Conservation (phyloP, 1,140 invertebrate species). For the Hyles vespertilio region DNA sequence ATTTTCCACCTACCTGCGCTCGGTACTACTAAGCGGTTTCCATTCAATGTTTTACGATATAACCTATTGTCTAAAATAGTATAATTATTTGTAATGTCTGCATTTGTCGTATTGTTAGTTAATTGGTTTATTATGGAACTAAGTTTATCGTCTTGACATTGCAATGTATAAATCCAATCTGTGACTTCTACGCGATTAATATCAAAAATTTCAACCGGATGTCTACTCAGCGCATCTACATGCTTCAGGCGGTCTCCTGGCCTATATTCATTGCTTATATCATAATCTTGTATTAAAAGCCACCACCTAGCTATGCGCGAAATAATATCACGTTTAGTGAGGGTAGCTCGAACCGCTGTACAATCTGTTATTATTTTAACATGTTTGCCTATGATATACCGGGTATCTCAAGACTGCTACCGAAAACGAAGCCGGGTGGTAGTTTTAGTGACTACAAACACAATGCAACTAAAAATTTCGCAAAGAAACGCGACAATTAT, state of each 20-base stretch:
- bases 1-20: constrained; percentile 33
- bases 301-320: constrained; percentile 47
- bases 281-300: constrained; percentile 37
- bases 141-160: constrained; percentile 29
- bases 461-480: too few relatives aligned
- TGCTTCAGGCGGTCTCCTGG: constrained; percentile 14
- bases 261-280: constrained; percentile 40
- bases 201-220: constrained; percentile 23
- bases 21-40: constrained; percentile 33
- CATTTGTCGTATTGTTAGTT: background rate
- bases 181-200: constrained; percentile 24
- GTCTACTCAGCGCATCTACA: constrained; percentile 11
- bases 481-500: too few relatives aligned
- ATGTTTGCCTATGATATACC: too few relatives aligned
- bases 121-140: constrained; percentile 17
- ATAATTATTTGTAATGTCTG: constrained; percentile 26
- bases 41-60: constrained; percentile 27
- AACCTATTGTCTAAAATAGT: constrained; percentile 23
- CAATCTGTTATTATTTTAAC: too few relatives aligned
- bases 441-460: too few relatives aligned
- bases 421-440: too few relatives aligned
- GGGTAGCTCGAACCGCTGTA: too few relatives aligned
- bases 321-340: constrained; percentile 17
- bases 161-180: constrained; percentile 32
- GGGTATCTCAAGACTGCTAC: too few relatives aligned